Evolutionary conservation across 92 coral and sea anemone species (phyloP), one percentile per base, ranked within the genome.

Genomic region (Plumapathes pennacea): DNA sequence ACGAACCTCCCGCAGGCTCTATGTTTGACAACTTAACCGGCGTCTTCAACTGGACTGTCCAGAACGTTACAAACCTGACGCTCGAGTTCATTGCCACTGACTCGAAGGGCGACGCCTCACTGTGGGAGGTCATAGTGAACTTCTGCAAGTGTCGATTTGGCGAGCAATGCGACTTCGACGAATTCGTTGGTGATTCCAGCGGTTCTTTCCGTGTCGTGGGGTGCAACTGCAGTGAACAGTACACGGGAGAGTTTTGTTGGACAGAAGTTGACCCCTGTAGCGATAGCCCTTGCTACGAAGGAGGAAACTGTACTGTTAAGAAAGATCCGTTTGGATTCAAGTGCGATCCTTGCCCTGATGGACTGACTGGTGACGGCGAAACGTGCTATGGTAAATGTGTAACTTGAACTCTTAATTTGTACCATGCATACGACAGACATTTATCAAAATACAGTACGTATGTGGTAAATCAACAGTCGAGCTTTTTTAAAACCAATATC

Each of bases 271-370:
- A 77, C 26, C 82, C 89, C 8, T 86, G 95, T 47, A 82, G 30
- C 4, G 78, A 66, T 33, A 56, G 50, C 0, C 89, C 95, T 1
- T 86, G 95, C 47, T 76, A 22, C 28, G 82, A 62, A 4, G 57
- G 59, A 30, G 89, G 82, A 25, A 71, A 42, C 1, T 86, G 95
- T 37, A 50, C 26, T 4, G 13, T 43, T 28, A 78, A 25, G 24
- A 25, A 28, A 13, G 43, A 49, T 29, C 78, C 79, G 0, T 71
- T 64, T 60, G 95, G 95, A 2, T 82, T 54, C 52, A 32, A 32
- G 52, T 86, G 95, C 46, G 89, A 85, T 9, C 57, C 74, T 2
- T 86, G 95, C 38, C 95, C 95, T 12, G 27, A n/a, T 9, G 89
- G 89, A 5, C 49, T 76, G 19, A 74, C 72, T 9, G 95, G 95